Evolutionary conservation across 2,888 invertebrate species (phyloP).

Genomic region (Oscheius sp.): DNA sequence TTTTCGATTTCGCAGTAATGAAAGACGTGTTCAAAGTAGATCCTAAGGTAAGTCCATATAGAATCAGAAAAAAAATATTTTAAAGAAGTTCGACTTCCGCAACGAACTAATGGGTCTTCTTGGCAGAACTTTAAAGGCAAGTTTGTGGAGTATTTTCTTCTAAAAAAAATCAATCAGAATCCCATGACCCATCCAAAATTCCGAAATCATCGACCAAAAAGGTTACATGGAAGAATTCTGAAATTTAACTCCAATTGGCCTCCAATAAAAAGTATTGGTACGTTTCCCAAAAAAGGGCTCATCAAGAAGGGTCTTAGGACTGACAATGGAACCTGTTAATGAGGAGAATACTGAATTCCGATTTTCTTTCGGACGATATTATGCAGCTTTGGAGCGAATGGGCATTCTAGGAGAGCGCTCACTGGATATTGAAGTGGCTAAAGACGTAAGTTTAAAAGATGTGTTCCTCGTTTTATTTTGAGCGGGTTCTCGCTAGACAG

Average conservation of each 20-base stretch:
- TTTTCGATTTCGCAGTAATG: neutral
- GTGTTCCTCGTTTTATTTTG: no score
- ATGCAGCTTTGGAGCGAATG: slow-evolving; percentile 39
- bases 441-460: slow-evolving; percentile 35
- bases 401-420: slow-evolving; percentile 32
- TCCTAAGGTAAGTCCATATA: no score
- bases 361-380: slow-evolving; percentile 38
- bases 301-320: slow-evolving; percentile 28
- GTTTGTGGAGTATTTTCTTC: neutral
- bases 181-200: neutral
- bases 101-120: slow-evolving; percentile 55
- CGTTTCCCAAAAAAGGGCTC: no score
- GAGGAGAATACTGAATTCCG: slow-evolving; percentile 33
- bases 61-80: no score
- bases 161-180: neutral
- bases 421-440: slow-evolving; percentile 29
- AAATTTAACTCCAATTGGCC: slow-evolving; percentile 55
- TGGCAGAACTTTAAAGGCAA: slow-evolving; percentile 52
- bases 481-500: no score
- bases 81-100: slow-evolving; percentile 54
- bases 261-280: slow-evolving; percentile 34
- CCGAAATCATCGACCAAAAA: neutral
- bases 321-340: slow-evolving; percentile 44
- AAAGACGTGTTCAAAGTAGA: slow-evolving; percentile 38
- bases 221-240: slow-evolving; percentile 44